Base-by-base conservation (phyloP, 2,797 vertebrate species). In the Kryptopterus vitreolus region DNA sequence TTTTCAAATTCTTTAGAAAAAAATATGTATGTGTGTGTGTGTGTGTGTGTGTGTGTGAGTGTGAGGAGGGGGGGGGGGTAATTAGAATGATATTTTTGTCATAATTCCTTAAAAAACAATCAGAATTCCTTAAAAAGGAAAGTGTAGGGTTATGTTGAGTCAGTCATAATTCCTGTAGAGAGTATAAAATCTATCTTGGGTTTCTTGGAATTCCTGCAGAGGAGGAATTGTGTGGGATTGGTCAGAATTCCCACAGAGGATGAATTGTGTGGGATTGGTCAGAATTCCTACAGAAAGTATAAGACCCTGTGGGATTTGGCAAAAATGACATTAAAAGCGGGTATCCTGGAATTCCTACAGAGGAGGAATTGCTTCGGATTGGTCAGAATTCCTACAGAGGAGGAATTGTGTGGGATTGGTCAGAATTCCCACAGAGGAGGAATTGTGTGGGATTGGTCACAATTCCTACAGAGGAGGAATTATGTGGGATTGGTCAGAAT, bases 111-210 rank as follows among this genome's bases (percentile, higher is more conserved):
- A n/a, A n/a, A n/a, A n/a, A n/a, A 26, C 10, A 43, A 29, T 24
- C 6, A n/a, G 55, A 57, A 24, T 16, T 57, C 55, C 22, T n/a
- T 33, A 43, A 5, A 43, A 9, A 43, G 38, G 11, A 10, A 26
- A 13, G 26, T 11, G 24, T 6, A 13, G 24, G 24, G 15, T 13
- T 59, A 2, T 0, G 22, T 22, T 20, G 3, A 1, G 3, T 55
- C 22, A 3, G 52, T 55, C 52, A 55, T 16, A 55, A 55, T 55
- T 55, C 52, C 52, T 43, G 38, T 7, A 55, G 6, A 9, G 3
- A 18, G 38, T 2, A 43, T 43, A 33, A 3, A 8, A 0, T 18
- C 3, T 3, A 3, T 20, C 1, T 1, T 0, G 4, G 15, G 31
- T 38, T 65, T 7, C 4, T 38, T 10, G 11, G 6, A 20, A 22